These are phyloP conservation scores for Oncorhynchus masou DNA, from an alignment of 2,113 vertebrate species.

Conservation along the genomic window DNA sequence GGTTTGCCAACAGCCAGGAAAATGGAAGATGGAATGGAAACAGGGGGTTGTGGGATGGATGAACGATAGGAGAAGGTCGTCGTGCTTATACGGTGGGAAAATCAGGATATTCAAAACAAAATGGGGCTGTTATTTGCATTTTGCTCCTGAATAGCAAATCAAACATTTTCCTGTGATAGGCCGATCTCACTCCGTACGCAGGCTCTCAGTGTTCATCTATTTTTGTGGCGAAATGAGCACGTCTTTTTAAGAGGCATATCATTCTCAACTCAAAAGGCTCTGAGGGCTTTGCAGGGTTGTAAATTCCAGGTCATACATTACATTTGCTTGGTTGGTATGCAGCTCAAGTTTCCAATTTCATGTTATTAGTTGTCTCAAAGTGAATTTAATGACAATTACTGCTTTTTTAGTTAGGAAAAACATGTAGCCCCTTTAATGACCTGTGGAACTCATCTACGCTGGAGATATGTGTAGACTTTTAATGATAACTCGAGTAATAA, in stretches of 20 bases:
- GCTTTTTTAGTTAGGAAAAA: constrained; percentile 9
- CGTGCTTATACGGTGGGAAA: background rate
- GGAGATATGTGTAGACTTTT: constrained; percentile 36
- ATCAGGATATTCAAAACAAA: constrained; percentile 29
- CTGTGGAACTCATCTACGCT: constrained; percentile 39
- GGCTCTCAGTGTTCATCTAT: constrained; percentile 12
- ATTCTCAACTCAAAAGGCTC: constrained; percentile 15
- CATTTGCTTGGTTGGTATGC: constrained; percentile 28
- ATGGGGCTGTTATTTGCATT: constrained; percentile 40
- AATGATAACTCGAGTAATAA: background rate
- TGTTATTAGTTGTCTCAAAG: constrained; percentile 41
- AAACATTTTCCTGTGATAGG: background rate
- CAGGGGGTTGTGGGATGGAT: constrained; percentile 31
- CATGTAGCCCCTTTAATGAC: constrained; percentile 47
- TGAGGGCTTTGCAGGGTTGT: background rate
- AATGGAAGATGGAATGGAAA: constrained; percentile 54
- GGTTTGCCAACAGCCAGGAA: constrained; percentile 57
- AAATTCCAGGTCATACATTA: constrained; percentile 28
- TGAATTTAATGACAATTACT: constrained; percentile 51
- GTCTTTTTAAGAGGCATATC: constrained; percentile 21
- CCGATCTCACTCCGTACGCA: background rate
- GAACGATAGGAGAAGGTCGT: constrained; percentile 64
- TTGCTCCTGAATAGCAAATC: constrained; percentile 14
- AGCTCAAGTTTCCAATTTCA: constrained; percentile 26
- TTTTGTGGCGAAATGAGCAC: background rate